Evolutionary conservation across 2,888 invertebrate species (phyloP).

Genomic region (Luperina nickerlii): DNA sequence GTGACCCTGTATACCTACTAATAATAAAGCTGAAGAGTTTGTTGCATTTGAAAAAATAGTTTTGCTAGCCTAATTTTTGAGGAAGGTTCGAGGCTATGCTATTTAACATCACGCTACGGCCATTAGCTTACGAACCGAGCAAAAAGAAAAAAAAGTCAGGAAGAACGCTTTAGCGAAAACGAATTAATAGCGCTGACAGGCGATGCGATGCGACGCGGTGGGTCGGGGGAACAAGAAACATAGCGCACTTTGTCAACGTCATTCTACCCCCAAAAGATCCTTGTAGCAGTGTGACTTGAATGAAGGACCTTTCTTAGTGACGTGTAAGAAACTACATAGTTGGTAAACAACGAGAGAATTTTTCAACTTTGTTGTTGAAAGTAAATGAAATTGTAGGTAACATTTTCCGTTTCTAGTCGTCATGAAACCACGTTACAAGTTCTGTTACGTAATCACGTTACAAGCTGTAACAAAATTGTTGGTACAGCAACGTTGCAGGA

Average conservation of each 20-base stretch:
- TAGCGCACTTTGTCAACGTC: not conserved
- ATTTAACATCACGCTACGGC: too few relatives aligned
- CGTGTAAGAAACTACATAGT: not conserved
- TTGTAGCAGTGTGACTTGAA: not conserved
- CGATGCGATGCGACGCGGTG: not conserved
- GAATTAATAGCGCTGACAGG: too few relatives aligned
- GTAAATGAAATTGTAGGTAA: conserved; percentile 21
- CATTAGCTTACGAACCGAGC: too few relatives aligned
- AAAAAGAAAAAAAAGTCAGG: too few relatives aligned
- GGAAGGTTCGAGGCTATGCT: too few relatives aligned
- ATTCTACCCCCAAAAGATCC: too few relatives aligned
- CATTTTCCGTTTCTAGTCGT: conserved; percentile 1
- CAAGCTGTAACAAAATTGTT: conserved; percentile 14
- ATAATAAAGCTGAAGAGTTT: too few relatives aligned
- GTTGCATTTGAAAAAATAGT: too few relatives aligned
- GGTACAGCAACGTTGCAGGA: conserved; percentile 14
- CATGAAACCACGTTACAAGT: conserved; percentile 27
- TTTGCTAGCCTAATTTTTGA: too few relatives aligned
- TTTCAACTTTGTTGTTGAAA: conserved; percentile 18
- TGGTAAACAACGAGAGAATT: not conserved
- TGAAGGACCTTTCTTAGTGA: not conserved
- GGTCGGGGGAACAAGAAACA: not conserved
- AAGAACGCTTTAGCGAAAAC: too few relatives aligned
- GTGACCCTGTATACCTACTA: too few relatives aligned
- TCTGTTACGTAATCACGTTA: conserved; percentile 26